These are phyloP conservation scores for Pemphredon lugubris DNA, from an alignment of 2,888 invertebrate species.

Conservation along the genomic window DNA sequence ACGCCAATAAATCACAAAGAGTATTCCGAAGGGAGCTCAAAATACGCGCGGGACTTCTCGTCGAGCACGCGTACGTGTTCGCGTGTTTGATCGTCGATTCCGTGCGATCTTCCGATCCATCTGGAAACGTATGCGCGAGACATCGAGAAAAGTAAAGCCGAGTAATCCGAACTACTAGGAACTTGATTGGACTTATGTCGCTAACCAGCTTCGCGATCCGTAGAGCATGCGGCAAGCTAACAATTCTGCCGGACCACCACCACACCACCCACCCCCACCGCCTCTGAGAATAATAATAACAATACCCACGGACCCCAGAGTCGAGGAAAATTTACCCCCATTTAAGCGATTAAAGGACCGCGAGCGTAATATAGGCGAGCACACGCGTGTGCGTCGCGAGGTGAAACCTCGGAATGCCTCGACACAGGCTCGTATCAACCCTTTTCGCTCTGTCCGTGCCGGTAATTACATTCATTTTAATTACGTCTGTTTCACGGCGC, in stretches of 20 bases:
- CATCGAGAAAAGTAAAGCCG: neutral
- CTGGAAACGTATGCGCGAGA: too few species aligned
- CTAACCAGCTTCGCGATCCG: too few species aligned
- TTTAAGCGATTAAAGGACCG: neutral
- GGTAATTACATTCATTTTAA: slow-evolving; percentile 67
- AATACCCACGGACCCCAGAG: too few species aligned
- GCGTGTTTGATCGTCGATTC: neutral
- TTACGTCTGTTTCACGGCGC: slow-evolving; percentile 58
- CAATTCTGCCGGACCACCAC: too few species aligned
- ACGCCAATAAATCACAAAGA: slow-evolving; percentile 47
- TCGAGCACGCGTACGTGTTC: neutral
- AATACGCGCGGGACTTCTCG: neutral
- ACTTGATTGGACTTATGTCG: neutral
- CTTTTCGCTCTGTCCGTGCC: neutral
- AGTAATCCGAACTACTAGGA: neutral
- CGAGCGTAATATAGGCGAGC: neutral
- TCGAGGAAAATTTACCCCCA: neutral
- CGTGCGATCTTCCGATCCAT: neutral
- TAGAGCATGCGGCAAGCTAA: too few species aligned
- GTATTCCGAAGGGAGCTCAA: slow-evolving; percentile 21
- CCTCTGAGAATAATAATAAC: too few species aligned
- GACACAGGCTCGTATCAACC: neutral
- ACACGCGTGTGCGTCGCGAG: too few species aligned
- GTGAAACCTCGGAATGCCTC: too few species aligned
- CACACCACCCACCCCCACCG: too few species aligned